These are phyloP conservation scores for Pyralis farinalis DNA, from an alignment of 2,888 invertebrate species.

Conservation along the genomic window DNA sequence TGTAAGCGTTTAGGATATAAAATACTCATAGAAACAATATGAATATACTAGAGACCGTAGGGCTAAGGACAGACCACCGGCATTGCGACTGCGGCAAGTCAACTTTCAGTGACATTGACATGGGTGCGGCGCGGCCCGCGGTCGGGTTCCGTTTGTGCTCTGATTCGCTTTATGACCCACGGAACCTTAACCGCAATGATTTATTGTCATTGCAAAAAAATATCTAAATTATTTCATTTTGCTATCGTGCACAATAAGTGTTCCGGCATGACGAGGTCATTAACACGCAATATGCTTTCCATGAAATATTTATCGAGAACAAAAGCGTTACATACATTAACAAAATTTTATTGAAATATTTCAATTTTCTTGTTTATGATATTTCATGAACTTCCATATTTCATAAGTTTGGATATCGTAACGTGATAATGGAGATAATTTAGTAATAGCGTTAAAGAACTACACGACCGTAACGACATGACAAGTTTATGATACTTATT, in stretches of 20 bases:
- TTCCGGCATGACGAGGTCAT: constrained; percentile 12
- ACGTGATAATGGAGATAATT: constrained; percentile 3
- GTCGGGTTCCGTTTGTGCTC: constrained; percentile 46
- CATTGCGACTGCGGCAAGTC: constrained; percentile 19
- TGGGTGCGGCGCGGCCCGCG: constrained; percentile 29
- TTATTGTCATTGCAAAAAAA: constrained; percentile 20
- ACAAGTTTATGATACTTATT: neutral
- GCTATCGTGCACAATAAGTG: constrained; percentile 6
- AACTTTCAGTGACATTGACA: constrained; percentile 64
- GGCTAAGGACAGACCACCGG: constrained; percentile 18
- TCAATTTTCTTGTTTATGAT: too few species aligned
- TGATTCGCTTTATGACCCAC: constrained; percentile 46
- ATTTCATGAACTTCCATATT: neutral
- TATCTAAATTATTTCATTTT: constrained; percentile 8
- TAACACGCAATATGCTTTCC: constrained; percentile 12
- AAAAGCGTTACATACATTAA: too few species aligned
- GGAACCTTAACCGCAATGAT: constrained; percentile 35
- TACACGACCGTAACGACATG: constrained; percentile 6
- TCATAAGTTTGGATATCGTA: constrained; percentile 4
- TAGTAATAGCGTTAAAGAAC: neutral
- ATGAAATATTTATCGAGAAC: neutral
- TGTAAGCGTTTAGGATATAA: too few species aligned
- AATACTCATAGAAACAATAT: too few species aligned
- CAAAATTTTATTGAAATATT: too few species aligned
- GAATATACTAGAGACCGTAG: constrained; percentile 14